phyloP scores from a whole-genome alignment of 2,888 invertebrate species.

The Troides aeacus region DNA sequence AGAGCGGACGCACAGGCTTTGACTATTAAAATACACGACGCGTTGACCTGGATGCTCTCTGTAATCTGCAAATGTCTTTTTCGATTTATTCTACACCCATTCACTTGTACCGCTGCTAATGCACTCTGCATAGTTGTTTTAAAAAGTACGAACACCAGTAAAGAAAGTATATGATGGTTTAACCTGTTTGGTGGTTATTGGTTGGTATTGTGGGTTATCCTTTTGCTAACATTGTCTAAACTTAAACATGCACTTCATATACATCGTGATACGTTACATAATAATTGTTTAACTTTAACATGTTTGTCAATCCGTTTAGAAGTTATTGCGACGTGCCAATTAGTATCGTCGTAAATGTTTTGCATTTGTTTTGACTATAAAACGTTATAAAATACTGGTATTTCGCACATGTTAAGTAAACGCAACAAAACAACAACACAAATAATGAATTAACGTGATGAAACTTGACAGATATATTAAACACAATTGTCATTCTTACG shows the following conservation, averaged over 20 bases:
- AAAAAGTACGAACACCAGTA: background rate
- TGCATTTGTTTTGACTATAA: slow-evolving; percentile 41
- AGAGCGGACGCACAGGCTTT: slow-evolving; percentile 52
- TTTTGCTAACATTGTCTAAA: background rate
- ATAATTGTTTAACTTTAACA: background rate
- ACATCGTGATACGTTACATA: background rate
- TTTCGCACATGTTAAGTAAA: slow-evolving; percentile 47
- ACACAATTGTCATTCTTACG: slow-evolving; percentile 6
- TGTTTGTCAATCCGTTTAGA: slow-evolving; percentile 13
- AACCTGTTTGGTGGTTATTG: background rate
- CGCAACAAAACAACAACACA: slow-evolving; percentile 11
- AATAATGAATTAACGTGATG: slow-evolving; percentile 11
- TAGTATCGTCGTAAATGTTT: slow-evolving; percentile 45
- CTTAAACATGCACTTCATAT: background rate
- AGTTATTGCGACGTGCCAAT: slow-evolving; percentile 38
- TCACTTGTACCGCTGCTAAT: background rate
- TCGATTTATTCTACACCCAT: slow-evolving; percentile 40
- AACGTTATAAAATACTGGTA: slow-evolving; percentile 34
- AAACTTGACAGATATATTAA: slow-evolving; percentile 18
- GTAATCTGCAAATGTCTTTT: slow-evolving; percentile 43
- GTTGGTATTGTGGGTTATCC: background rate
- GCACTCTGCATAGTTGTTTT: background rate
- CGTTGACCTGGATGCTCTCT: slow-evolving; percentile 56
- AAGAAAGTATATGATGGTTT: background rate
- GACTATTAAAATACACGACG: slow-evolving; percentile 64